Base-by-base conservation (phyloP, 92 coral and sea anemone genomes). In the Heliopora coerulea region DNA sequence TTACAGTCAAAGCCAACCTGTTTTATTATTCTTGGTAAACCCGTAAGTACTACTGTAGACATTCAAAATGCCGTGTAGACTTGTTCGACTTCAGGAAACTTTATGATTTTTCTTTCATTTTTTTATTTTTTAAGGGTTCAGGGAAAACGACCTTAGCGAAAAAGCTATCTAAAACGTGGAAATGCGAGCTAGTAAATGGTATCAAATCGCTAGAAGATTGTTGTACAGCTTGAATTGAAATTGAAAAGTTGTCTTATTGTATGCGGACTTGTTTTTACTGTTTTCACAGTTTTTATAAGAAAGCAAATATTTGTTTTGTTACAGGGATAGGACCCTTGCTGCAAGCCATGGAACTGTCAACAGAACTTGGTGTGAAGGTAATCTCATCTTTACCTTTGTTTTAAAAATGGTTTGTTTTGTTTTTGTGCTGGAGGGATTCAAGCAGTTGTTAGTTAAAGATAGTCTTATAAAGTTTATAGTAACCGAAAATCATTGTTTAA, bases 181-280 rank as follows among this genome's bases (percentile, higher is more conserved):
- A 92, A 72, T 92, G 97, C 79, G 97, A 92, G 62, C 80, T 89
- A 21, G 74, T 92, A 31, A 87, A 89, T 83, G 97, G 97, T 91
- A 65, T 69, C 6, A 4, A 37, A 37, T 37, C 12, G 42, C 42
- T 37, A 37, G 42, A 37, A 5, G 12, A 37, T 37, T 37, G 12
- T 37, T 44, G 0, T 64, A 26, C 26, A 3, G 35, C 14, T 64
- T 1, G 15, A 39, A 14, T 31, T 64, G 11, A 0, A 68, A 27
- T 37, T 37, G 42, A 37, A 37, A 37, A 37, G 5, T 37, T 37
- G 42, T n/a, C n/a, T n/a, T n/a, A n/a, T n/a, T n/a, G n/a, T n/a
- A n/a, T n/a, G n/a, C n/a, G n/a, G n/a, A n/a, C n/a, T n/a, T n/a
- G n/a, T n/a, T n/a, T n/a, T n/a, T n/a, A n/a, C n/a, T n/a, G n/a